Base-by-base conservation (phyloP, 2,888 invertebrate species). In the Rhingia rostrata region DNA sequence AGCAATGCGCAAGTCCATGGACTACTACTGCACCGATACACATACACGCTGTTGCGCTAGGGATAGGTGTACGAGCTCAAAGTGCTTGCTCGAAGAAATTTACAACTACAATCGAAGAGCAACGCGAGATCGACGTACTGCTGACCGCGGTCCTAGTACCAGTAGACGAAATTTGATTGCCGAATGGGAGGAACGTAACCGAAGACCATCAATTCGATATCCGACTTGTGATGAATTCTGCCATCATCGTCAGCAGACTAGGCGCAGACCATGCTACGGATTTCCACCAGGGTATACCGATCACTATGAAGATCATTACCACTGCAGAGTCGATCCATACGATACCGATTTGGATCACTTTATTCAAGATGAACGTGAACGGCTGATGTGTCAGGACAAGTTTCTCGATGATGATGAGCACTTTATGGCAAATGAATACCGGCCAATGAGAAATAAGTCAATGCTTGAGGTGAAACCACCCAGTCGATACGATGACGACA, bases 401-500 rank as follows among this genome's bases (percentile, higher is more conserved):
- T 91, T 91, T 73, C 88, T 91, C 39, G 91, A 91, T 58, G 91
- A 91, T 14, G 91, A 91, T 45, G 91, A 91, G 51, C 88, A 89
- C 10, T 91, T 89, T 37, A 69, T 91, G 41, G 86, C 90, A 0
- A 87, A 89, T 32, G 69, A 78, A 32, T 87, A 87, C 3, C 87
- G 90, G 2, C 90, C 90, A 0, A 85, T 89, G 35, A 89, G 90
- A 75, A 91, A 90, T 79, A 92, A 92, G 86, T 90, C 91, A 0
- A 86, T 91, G 88, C 86, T 92, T 39, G 92, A 92, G 77, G 91
- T 91, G 39, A 90, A 90, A 64, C 90, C 91, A 6, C 90, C 91
- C 0, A 90, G 88, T 43, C 88, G 91, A 43, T 92, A 89, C 49
- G 91, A 90, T 54, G 92, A 92, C 51, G 89, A 91, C 86, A 91